Base-by-base conservation (phyloP, 2,888 invertebrate genomes). In the Sinotaia quadrata region DNA sequence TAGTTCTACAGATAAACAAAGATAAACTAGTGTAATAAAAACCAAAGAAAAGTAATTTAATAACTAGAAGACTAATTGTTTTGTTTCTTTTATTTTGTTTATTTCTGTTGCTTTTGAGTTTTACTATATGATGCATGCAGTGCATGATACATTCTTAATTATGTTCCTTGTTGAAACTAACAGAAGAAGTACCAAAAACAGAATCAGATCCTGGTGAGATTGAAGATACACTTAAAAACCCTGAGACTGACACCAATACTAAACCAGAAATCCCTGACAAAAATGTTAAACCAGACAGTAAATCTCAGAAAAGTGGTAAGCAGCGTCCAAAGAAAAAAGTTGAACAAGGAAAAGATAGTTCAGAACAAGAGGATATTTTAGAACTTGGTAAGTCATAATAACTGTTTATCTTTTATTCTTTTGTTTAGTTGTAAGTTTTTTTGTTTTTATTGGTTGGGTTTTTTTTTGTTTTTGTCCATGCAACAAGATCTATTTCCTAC, bases 321-420 rank as follows among this genome's bases (percentile, higher is more conserved):
- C 67, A 66, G 27, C 54, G 63, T 12, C 34, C 36, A 8, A 58
- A 66, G 37, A 44, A 60, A 33, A 65, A 65, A 24, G n/a, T n/a
- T 4, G 41, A 56, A 12, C 56, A 44, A 41, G 54, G 44, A 18
- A n/a, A 52, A 31, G 33, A 33, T 29, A 67, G 62, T 49, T 59
- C 37, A 18, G 63, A 59, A 15, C 59, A 68, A 12, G 76, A 74
- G 47, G 76, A 74, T 27, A 51, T 69, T 21, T 67, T 76, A 60
- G 71, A 76, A 54, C 47, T 76, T 49, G 76, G 76, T 76, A 49
- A 71, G 70, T 60, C 18, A n/a, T n/a, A n/a, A n/a, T n/a, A n/a
- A n/a, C n/a, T n/a, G n/a, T n/a, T n/a, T n/a, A n/a, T n/a, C n/a
- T 21, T 31, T 36, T n/a, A 29, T n/a, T 4, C 47, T n/a, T n/a